Percentiles rank a stretch among this genome's conserved stretches.
Evolutionary conservation across 2,797 vertebrate species (phyloP).

Genomic region (Yasuhikotakia modesta): DNA sequence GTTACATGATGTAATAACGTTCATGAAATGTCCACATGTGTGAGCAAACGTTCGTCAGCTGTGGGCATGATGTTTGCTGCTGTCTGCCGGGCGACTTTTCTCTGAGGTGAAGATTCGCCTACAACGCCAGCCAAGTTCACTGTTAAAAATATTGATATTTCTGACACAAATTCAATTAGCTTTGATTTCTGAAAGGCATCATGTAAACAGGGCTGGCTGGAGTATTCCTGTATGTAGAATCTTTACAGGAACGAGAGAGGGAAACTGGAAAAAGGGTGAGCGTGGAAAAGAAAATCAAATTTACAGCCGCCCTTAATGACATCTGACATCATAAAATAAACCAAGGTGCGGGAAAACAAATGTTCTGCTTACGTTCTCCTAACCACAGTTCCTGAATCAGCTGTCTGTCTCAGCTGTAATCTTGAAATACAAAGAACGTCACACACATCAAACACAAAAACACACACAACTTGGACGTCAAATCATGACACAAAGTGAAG

Average conservation of each 20-base stretch:
- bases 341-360: conserved; percentile 59
- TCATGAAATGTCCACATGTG: too few species aligned
- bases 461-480: conserved; percentile 34
- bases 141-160: conserved; percentile 53
- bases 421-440: conserved; percentile 22
- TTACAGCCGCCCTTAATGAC: conserved; percentile 62
- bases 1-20: too few species aligned
- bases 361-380: too few species aligned
- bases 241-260: conserved; percentile 60
- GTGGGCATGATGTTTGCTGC: conserved; percentile 52
- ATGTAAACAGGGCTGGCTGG: conserved; percentile 61
- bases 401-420: conserved; percentile 34
- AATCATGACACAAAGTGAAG: conserved; percentile 56
- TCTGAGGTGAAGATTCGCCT: conserved; percentile 55
- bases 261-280: conserved; percentile 46
- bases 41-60: conserved; percentile 40
- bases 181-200: conserved; percentile 65
- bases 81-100: conserved; percentile 64
- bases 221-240: conserved; percentile 50
- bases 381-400: too few species aligned
- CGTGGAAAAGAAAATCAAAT: conserved; percentile 64
- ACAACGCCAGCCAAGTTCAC: conserved; percentile 48
- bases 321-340: conserved; percentile 61
- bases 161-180: conserved; percentile 62
- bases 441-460: conserved; percentile 49